Evolutionary conservation across 2,113 vertebrate species (phyloP).

Genomic region (Cairina moschata): DNA sequence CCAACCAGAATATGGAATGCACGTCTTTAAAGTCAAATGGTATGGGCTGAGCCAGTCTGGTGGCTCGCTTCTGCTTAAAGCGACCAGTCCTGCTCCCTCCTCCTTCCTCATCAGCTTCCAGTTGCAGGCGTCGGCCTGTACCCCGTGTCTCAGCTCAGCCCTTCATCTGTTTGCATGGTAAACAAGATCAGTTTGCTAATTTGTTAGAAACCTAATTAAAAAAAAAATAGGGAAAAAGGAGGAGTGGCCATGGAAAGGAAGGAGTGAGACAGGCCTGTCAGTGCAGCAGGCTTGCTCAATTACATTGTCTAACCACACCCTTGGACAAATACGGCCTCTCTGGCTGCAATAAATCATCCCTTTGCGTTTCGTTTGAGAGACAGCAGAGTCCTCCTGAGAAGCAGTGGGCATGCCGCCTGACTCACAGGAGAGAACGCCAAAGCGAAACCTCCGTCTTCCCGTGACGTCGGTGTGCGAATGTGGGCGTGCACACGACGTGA

Average conservation of each 20-base stretch:
- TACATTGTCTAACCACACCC: neutral
- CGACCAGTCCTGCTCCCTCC: neutral
- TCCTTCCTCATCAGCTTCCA: neutral
- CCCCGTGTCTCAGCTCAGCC: neutral
- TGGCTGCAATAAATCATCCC: neutral
- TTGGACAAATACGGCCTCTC: neutral
- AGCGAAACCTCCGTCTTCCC: neutral
- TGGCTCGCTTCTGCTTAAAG: neutral
- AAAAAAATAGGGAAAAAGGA: neutral
- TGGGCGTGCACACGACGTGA: accelerated
- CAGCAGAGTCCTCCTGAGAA: neutral
- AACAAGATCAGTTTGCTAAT: neutral
- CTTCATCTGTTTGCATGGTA: neutral
- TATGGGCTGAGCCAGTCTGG: neutral
- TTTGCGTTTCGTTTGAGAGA: accelerated
- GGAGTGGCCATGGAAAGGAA: neutral
- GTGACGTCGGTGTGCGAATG: accelerated
- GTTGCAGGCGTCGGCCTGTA: neutral
- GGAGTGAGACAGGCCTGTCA: accelerated
- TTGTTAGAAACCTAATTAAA: neutral
- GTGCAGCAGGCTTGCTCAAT: neutral
- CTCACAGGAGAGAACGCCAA: neutral
- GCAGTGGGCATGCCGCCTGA: neutral
- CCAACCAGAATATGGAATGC: neutral
- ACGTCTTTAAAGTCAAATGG: neutral